Evolutionary conservation across 2,888 invertebrate species (phyloP), one percentile per base, ranked within the genome.

Genomic region (Chloromyia formosa): DNA sequence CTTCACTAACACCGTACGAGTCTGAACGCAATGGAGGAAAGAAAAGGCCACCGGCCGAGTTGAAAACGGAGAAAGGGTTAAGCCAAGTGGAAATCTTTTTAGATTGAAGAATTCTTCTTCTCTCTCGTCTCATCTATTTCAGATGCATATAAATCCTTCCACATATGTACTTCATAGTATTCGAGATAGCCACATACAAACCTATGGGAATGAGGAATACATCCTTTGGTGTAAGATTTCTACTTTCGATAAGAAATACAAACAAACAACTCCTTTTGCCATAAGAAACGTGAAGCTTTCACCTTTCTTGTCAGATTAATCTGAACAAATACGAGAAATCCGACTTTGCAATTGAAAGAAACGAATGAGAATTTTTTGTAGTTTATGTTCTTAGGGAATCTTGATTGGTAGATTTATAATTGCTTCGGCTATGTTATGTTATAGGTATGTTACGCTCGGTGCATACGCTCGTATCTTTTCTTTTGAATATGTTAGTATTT

Each of bases 151-250:
- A 35, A 35, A 35, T 35, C n/a, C n/a, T n/a, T n/a, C n/a, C n/a
- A n/a, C n/a, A n/a, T n/a, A n/a, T n/a, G n/a, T 35, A 7, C 3
- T 35, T 35, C 27, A 2, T 35, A 35, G 7, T 40, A 16, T 56
- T 20, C 20, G 42, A 66, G 22, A n/a, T n/a, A n/a, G 3, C 27
- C 27, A 20, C 35, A 20, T 27, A 45, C 42, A 16, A 69, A 54
- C 53, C 27, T 23, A 71, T 58, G 40, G 40, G n/a, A 56, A 56
- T 42, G 20, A 40, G 56, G 20, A 56, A 75, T 45, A 74, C 3
- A 49, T 49, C 68, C 73, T 66, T 74, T 69, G 74, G 73, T 62
- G 74, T 76, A 76, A 76, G 76, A 76, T 76, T 76, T 49, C 49
- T 71, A 35, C 40, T 58, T 56, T 45, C 64, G 76, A 76, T 76